phyloP scores from a whole-genome alignment of 2,888 invertebrate species.

The Slavum lentiscoides region DNA sequence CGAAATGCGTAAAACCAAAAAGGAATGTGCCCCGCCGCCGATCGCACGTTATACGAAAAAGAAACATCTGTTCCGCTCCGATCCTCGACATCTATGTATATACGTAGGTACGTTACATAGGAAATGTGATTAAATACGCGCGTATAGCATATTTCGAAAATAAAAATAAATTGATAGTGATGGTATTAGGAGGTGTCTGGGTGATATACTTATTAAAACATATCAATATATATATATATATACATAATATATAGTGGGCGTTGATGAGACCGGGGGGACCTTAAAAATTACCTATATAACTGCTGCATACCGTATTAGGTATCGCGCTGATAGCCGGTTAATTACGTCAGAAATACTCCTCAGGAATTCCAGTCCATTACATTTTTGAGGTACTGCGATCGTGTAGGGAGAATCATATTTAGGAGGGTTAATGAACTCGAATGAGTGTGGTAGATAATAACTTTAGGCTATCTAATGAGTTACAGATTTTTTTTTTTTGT shows the following conservation, averaged over 20 bases:
- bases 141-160: conserved; percentile 16
- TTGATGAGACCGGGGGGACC: conserved; percentile 8
- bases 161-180: neutral
- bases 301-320: neutral
- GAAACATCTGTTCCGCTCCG: conserved; percentile 17
- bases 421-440: conserved; percentile 30
- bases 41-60: neutral
- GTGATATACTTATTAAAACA: conserved; percentile 1
- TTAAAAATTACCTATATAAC: neutral
- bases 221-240: neutral
- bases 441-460: neutral
- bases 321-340: conserved; percentile 4
- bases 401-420: neutral
- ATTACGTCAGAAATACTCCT: conserved; percentile 3
- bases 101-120: neutral
- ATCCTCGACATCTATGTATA: neutral
- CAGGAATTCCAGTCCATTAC: conserved; percentile 39
- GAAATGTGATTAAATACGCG: conserved; percentile 14
- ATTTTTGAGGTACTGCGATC: neutral
- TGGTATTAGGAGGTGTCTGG: neutral
- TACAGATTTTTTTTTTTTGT: conserved; percentile 5
- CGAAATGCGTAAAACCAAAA: neutral
- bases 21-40: neutral
- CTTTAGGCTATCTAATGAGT: conserved; percentile 23
- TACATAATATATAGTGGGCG: neutral